Evolutionary conservation across 2,797 vertebrate genomes (phyloP).

Genomic region (Acropternis orthonyx): DNA sequence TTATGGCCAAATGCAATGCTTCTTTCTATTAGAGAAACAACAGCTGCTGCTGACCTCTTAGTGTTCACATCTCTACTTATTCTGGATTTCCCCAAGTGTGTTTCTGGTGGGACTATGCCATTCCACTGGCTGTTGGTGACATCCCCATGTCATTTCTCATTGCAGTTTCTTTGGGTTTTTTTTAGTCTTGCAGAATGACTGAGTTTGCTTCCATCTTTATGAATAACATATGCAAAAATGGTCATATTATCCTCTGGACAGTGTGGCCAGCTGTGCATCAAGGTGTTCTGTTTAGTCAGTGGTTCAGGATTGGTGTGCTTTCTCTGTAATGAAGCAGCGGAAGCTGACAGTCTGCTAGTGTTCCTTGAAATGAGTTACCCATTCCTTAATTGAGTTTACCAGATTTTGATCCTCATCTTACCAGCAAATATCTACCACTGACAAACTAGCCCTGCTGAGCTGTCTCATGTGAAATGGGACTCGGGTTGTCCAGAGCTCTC

Average conservation of each 20-base stretch:
- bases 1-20: neutral
- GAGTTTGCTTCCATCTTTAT: neutral
- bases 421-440: neutral
- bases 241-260: neutral
- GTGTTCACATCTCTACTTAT: neutral
- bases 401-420: neutral
- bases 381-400: neutral
- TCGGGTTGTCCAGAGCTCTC: neutral
- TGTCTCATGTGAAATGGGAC: neutral
- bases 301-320: neutral
- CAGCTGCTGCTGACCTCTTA: constrained; percentile 1
- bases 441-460: neutral
- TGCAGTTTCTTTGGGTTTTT: neutral
- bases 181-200: neutral
- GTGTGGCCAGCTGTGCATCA: neutral
- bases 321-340: neutral
- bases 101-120: neutral
- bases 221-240: neutral
- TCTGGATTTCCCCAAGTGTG: neutral
- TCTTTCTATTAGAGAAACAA: neutral
- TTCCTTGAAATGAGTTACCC: neutral
- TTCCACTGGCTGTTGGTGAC: neutral
- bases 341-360: neutral
- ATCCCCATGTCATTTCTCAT: neutral
- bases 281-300: neutral